These are phyloP conservation scores for Paramisgurnus dabryanus DNA, from an alignment of 2,113 vertebrate species.

Conservation along the genomic window DNA sequence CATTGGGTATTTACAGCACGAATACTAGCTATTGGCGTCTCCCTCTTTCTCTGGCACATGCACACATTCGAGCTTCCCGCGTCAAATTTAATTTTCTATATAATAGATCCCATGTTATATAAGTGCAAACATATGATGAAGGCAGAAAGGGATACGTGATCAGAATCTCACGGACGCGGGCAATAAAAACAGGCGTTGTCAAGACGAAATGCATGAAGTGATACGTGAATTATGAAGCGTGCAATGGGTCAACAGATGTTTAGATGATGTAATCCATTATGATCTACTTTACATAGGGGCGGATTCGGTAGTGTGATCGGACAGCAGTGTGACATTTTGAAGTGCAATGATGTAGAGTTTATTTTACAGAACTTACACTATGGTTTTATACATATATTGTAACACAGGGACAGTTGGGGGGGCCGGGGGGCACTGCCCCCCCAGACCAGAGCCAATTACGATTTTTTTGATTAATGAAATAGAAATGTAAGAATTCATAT, in stretches of 20 bases:
- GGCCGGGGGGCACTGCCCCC: too few relatives aligned
- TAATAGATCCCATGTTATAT: not conserved
- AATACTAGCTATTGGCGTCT: slow-evolving; percentile 1
- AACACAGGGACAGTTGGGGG: not conserved
- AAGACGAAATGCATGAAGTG: slow-evolving; percentile 44
- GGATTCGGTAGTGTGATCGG: slow-evolving; percentile 36
- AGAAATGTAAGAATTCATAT: too few relatives aligned
- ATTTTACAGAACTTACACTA: slow-evolving; percentile 16
- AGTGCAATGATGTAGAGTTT: not conserved
- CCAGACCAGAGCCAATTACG: too few relatives aligned
- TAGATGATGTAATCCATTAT: slow-evolving; percentile 53
- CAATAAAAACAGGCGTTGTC: slow-evolving; percentile 57
- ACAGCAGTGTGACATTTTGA: slow-evolving; percentile 40
- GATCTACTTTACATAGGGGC: slow-evolving; percentile 39
- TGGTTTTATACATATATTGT: not conserved
- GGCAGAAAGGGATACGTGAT: slow-evolving; percentile 1
- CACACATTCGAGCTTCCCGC: not conserved
- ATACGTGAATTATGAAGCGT: slow-evolving; percentile 47
- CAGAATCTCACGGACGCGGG: slow-evolving; percentile 37
- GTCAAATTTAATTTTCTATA: not conserved
- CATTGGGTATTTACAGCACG: slow-evolving; percentile 1
- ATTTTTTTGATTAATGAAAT: too few relatives aligned
- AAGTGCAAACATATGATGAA: slow-evolving; percentile 4
- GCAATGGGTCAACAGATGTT: slow-evolving; percentile 58
- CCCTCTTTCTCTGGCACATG: not conserved